Percentiles rank a stretch among this genome's conserved stretches.
These are phyloP conservation scores for Drosophila kikkawai DNA, from an alignment of 1,140 invertebrate genomes.

Conservation along the genomic window DNA sequence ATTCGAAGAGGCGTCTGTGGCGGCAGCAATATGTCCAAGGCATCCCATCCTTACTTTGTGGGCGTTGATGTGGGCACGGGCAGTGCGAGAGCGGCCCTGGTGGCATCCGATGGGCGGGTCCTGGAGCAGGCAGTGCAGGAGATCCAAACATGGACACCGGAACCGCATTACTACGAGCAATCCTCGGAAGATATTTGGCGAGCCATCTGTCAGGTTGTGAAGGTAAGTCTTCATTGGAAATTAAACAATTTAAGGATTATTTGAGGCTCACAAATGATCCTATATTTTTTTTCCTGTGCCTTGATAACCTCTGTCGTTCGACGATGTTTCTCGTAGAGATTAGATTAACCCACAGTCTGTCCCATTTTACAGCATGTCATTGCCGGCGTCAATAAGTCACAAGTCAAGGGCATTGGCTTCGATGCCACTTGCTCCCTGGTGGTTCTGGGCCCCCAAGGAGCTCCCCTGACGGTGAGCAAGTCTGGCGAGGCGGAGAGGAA, in stretches of 20 bases:
- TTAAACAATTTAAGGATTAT: background rate
- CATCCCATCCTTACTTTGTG: slow-evolving; percentile 88
- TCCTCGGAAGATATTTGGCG: slow-evolving; percentile 96
- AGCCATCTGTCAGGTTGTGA: slow-evolving; percentile 84
- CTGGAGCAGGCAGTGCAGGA: slow-evolving; percentile 87
- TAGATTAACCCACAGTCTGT: slow-evolving; percentile 58
- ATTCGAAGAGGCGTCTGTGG: slow-evolving; percentile 20
- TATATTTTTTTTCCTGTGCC: slow-evolving; percentile 13
- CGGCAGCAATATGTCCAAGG: slow-evolving; percentile 22
- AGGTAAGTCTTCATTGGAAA: slow-evolving; percentile 37
- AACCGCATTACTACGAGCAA: slow-evolving; percentile 94
- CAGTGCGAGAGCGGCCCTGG: slow-evolving; percentile 93
- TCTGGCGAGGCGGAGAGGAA: slow-evolving; percentile 91
- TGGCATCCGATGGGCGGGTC: slow-evolving; percentile 89
- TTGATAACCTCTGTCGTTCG: slow-evolving; percentile 18
- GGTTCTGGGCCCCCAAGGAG: slow-evolving; percentile 89
- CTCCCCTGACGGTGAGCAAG: slow-evolving; percentile 91
- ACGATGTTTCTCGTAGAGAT: slow-evolving; percentile 42
- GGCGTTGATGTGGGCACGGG: slow-evolving; percentile 97
- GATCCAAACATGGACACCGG: slow-evolving; percentile 92
- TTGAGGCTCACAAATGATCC: background rate
- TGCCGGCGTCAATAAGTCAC: slow-evolving; percentile 86
- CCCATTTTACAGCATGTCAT: slow-evolving; percentile 87
- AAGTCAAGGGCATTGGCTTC: slow-evolving; percentile 95
- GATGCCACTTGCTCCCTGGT: slow-evolving; percentile 98